Conservation (phyloP, 2,888 invertebrate species). For the Melikaiella ostensackeni region DNA sequence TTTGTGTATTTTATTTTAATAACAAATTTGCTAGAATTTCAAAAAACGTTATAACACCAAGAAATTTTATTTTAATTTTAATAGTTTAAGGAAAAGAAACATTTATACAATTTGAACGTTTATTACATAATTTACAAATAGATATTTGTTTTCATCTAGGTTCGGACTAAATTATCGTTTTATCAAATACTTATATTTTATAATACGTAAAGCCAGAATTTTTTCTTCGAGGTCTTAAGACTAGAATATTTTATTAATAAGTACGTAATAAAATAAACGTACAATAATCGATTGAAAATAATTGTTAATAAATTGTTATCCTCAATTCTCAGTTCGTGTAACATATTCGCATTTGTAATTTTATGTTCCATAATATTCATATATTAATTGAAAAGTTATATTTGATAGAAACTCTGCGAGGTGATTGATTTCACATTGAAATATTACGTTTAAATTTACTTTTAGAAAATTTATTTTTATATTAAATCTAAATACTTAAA, state of each 20-base stretch:
- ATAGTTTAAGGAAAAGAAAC: neutral
- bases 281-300: neutral
- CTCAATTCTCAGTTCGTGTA: neutral
- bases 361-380: neutral
- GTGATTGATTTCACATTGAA: neutral
- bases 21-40: too few relatives aligned
- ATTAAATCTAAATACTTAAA: neutral
- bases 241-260: constrained; percentile 33
- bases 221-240: constrained; percentile 6
- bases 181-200: neutral
- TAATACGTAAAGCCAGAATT: constrained; percentile 4
- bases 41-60: neutral
- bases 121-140: constrained; percentile 37
- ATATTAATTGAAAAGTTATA: neutral
- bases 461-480: neutral
- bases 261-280: constrained; percentile 29
- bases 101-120: constrained; percentile 18
- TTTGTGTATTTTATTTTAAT: too few relatives aligned
- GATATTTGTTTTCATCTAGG: constrained; percentile 30
- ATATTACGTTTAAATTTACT: neutral
- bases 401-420: neutral
- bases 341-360: neutral
- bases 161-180: constrained; percentile 15
- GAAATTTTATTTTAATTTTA: neutral
- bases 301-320: neutral